Evolutionary conservation across 2,113 vertebrate genomes (phyloP).

Genomic region (Megaleporinus macrocephalus): DNA sequence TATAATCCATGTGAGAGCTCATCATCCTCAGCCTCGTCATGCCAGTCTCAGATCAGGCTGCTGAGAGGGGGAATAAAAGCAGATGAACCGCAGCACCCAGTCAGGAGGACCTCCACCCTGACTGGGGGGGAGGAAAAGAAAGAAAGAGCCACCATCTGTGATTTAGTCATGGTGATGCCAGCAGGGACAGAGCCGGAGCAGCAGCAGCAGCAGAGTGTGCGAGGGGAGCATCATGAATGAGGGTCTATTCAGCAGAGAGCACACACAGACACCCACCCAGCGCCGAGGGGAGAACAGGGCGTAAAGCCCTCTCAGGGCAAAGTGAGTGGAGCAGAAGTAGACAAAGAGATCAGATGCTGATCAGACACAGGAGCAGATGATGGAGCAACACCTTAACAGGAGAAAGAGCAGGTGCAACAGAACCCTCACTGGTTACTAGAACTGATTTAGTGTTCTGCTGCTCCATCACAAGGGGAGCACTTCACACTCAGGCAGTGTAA

Average conservation of each 20-base stretch:
- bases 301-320: conserved; percentile 10
- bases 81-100: conserved; percentile 64
- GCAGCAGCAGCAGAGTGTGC: conserved; percentile 1
- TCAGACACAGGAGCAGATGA: neutral
- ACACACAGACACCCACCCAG: conserved; percentile 24
- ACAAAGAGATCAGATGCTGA: neutral
- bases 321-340: neutral
- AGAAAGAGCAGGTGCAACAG: neutral
- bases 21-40: conserved; percentile 60
- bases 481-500: no score
- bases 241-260: conserved; percentile 49
- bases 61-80: conserved; percentile 54
- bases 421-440: no score
- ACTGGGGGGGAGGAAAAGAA: conserved; percentile 70
- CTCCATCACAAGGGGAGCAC: no score
- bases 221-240: conserved; percentile 50
- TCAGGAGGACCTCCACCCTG: conserved; percentile 71
- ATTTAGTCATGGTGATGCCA: conserved; percentile 83
- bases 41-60: conserved; percentile 66
- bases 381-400: neutral
- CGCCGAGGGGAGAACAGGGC: conserved; percentile 47
- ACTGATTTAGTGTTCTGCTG: no score
- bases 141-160: conserved; percentile 80
- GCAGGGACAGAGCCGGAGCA: conserved; percentile 67
- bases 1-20: no score